Percentiles rank a stretch among this genome's conserved stretches.
These are phyloP conservation scores for Eulimnadia texana DNA, from an alignment of 1,140 invertebrate species.

Conservation along the genomic window DNA sequence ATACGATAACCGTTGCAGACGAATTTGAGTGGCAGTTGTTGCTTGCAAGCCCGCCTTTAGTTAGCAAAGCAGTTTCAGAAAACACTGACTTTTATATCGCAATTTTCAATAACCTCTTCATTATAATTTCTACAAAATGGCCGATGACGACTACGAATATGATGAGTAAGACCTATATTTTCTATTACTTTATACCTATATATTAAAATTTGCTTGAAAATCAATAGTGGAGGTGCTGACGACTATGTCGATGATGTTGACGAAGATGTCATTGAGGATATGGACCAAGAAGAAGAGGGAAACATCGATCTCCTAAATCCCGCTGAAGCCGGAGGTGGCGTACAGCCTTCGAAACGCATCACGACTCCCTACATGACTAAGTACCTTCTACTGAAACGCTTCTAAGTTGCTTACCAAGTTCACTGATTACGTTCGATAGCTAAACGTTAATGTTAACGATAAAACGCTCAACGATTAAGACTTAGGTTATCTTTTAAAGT, in stretches of 20 bases:
- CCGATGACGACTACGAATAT: conserved; percentile 57
- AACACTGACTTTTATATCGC: no score
- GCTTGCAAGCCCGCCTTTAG: no score
- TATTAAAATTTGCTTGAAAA: not conserved
- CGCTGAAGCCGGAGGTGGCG: conserved; percentile 53
- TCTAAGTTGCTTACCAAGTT: not conserved
- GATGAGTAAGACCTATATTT: conserved; percentile 44
- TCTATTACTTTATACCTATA: not conserved
- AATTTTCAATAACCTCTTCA: no score
- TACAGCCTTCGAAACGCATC: conserved; percentile 66
- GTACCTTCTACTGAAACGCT: conserved; percentile 35
- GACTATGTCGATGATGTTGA: conserved; percentile 68
- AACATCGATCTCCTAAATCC: conserved; percentile 51
- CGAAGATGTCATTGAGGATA: conserved; percentile 60
- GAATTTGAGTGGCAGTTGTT: no score
- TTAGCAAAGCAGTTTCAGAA: no score
- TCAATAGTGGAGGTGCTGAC: conserved; percentile 45
- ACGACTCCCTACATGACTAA: conserved; percentile 95
- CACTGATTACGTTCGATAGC: not conserved
- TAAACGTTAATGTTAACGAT: no score
- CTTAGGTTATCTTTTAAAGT: no score
- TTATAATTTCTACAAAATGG: conserved; percentile 36
- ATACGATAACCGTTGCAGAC: not conserved
- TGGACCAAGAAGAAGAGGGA: conserved; percentile 48
- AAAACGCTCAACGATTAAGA: no score